Evolutionary conservation across 2,113 vertebrate genomes (phyloP).

Genomic region (Verasper variegatus): DNA sequence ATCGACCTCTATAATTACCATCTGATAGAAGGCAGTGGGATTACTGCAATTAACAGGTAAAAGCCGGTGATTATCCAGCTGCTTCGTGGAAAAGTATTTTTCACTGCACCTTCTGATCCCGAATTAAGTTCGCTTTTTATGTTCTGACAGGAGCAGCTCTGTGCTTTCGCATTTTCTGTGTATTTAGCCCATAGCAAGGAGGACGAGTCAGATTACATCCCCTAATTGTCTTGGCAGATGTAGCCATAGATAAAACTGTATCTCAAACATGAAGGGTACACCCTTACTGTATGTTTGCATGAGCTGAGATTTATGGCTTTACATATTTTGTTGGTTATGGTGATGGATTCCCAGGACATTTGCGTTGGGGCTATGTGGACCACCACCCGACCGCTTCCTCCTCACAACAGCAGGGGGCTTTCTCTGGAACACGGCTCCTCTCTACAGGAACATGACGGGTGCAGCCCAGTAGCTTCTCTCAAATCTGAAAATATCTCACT

Average conservation of each 20-base stretch:
- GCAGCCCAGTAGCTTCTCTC: too few relatives aligned
- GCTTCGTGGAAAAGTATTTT: conserved; percentile 59
- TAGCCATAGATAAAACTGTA: neutral
- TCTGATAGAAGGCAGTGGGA: conserved; percentile 54
- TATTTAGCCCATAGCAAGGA: conserved; percentile 20
- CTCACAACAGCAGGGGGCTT: too few relatives aligned
- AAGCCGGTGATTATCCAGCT: conserved; percentile 61
- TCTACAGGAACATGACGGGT: neutral
- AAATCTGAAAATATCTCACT: neutral
- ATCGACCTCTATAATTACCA: conserved; percentile 58
- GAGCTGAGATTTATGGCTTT: neutral
- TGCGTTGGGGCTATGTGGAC: neutral
- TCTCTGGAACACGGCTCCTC: too few relatives aligned
- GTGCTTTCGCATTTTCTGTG: neutral
- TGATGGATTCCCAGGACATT: neutral
- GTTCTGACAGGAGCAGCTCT: conserved; percentile 11
- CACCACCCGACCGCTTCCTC: too few relatives aligned
- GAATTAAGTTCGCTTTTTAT: conserved; percentile 29
- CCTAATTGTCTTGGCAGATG: conserved; percentile 22
- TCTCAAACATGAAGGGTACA: neutral
- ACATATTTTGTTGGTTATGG: neutral
- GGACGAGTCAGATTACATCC: conserved; percentile 1
- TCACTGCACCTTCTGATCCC: conserved; percentile 21
- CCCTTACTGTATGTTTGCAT: neutral
- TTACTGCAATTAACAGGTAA: conserved; percentile 65